Base-by-base conservation (phyloP, 53 echinoderm and acorn worm species). In the Henricia sp. region DNA sequence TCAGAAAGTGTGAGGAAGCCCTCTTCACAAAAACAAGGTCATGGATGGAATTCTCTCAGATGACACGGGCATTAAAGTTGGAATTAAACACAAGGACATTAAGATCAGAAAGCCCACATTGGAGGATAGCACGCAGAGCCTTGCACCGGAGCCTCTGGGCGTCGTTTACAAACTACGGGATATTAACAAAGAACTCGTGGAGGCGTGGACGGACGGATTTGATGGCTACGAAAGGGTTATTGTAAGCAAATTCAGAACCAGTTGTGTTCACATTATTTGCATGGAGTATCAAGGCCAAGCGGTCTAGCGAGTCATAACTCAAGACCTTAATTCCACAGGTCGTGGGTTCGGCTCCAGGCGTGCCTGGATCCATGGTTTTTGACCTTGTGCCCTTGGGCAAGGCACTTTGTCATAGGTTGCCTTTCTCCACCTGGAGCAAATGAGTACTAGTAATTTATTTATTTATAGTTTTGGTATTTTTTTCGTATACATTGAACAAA, bases 141-240 rank as follows among this genome's bases (percentile, higher is more conserved):
- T 82, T 6, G 57, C 52, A 6, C 86, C 72, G 19, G 77, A 84
- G 29, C 87, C 93, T 9, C 62, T 86, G 24, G 87, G 87, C 41
- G 97, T 97, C 12, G 66, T 86, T 52, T 97, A 87, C 87, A 91
- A 91, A 62, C 86, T 97, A 26, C 80, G 97, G 34, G 97, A 97
- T 54, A 92, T 97, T 34, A 97, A 97, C 83, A 92, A 85, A 43
- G 90, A 94, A 17, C 68, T 97, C 32, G 97, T 97, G 11, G 74
- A 90, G 26, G 84, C 94, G 1, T 97, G 97, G 97, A 82, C 83
- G 43, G 90, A 90, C 30, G 86, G 70, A 30, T 97, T 97, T 84
- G 84, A 85, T 36, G 92, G 88, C 4, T 86, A 88, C 84, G 91
- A 94, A 42, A 88, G 90, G 76, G 94, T 97, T 43, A 86, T 88